These are phyloP conservation scores for Diaphora mendica DNA, from an alignment of 2,888 invertebrate species.

Conservation along the genomic window DNA sequence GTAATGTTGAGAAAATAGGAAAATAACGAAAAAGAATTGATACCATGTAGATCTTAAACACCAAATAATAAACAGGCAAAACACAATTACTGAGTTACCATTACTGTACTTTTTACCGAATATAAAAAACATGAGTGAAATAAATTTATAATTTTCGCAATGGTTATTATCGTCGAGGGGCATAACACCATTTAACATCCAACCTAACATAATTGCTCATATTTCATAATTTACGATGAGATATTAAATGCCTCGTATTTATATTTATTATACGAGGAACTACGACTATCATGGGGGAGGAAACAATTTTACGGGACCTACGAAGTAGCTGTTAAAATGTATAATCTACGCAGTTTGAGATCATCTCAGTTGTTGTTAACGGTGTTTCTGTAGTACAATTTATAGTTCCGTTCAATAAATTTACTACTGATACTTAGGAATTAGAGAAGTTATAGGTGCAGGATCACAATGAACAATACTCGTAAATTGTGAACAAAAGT, in stretches of 20 bases:
- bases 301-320: background rate
- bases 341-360: background rate
- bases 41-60: no score
- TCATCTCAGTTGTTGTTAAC: background rate
- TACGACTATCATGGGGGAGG: background rate
- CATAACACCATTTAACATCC: background rate
- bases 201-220: background rate
- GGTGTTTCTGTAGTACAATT: background rate
- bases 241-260: slow-evolving; percentile 5
- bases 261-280: background rate
- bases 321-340: background rate
- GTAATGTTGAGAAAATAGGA: no score
- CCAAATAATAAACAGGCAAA: background rate
- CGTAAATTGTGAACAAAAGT: no score
- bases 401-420: background rate
- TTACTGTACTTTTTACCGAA: background rate
- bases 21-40: no score
- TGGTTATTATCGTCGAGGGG: background rate
- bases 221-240: slow-evolving; percentile 4
- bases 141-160: background rate
- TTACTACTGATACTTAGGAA: background rate
- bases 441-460: background rate
- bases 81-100: background rate
- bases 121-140: background rate
- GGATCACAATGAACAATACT: background rate